Evolutionary conservation across 1,140 invertebrate genomes (phyloP).

Genomic region (Zaprionus camerounensis): DNA sequence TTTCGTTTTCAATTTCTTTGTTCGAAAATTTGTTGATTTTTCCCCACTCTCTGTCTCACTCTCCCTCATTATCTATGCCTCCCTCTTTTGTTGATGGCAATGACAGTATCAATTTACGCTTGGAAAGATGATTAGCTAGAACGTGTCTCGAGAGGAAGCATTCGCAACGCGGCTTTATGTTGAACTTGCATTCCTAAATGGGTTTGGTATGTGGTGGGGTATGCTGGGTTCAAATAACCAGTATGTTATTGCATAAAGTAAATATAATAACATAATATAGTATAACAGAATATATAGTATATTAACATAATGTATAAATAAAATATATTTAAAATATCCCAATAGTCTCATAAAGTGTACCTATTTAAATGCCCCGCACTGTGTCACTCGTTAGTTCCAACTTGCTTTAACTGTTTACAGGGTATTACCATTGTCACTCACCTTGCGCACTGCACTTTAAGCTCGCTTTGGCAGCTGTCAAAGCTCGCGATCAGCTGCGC

Average conservation of each 20-base stretch:
- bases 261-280: not conserved
- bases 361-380: not conserved
- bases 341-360: not conserved
- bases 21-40: conserved; percentile 1
- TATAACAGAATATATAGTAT: not conserved
- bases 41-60: not conserved
- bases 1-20: conserved; percentile 14
- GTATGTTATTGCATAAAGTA: not conserved
- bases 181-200: not conserved
- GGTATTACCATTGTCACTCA: not conserved
- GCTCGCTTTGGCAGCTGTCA: conserved; percentile 21
- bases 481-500: conserved; percentile 43
- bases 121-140: conserved; percentile 12
- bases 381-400: not conserved
- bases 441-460: conserved; percentile 25
- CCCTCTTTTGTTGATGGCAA: conserved; percentile 20
- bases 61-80: not conserved
- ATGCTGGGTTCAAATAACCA: not conserved
- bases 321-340: not conserved
- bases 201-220: not conserved
- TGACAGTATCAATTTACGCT: conserved; percentile 27
- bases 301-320: not conserved
- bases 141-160: not conserved
- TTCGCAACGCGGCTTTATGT: not conserved
- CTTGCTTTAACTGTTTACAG: not conserved